A percentile compares a stretch with the other conserved stretches of the same genome.
phyloP scores from a whole-genome alignment of 1,140 invertebrate species.

The Drosophila carrolli region DNA sequence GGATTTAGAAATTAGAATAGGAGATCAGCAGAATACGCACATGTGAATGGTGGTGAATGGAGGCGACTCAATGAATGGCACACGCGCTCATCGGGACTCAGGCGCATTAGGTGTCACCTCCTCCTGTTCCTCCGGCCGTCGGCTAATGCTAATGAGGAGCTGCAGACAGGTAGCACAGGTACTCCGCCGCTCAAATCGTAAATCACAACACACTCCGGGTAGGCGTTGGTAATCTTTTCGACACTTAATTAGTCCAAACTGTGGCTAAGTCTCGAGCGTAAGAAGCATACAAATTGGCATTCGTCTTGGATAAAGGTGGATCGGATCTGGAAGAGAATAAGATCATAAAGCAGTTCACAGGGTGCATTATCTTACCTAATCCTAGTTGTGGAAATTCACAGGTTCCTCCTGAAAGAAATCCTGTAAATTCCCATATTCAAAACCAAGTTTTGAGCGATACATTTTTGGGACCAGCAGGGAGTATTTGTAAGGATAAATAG shows the following conservation, averaged over 20 bases:
- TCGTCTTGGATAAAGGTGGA: slow-evolving; percentile 19
- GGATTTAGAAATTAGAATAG: slow-evolving; percentile 57
- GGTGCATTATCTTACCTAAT: slow-evolving; percentile 17
- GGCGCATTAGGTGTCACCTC: slow-evolving; percentile 27
- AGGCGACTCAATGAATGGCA: slow-evolving; percentile 22
- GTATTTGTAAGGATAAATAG: slow-evolving; percentile 1
- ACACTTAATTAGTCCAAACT: slow-evolving; percentile 73
- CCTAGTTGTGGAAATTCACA: slow-evolving; percentile 48
- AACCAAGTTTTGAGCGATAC: background rate
- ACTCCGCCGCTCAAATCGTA: slow-evolving; percentile 25
- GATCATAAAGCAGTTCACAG: slow-evolving; percentile 30
- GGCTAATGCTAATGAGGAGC: slow-evolving; percentile 53
- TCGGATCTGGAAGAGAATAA: slow-evolving; percentile 14
- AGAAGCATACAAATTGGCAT: slow-evolving; percentile 48
- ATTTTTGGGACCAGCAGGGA: slow-evolving; percentile 9
- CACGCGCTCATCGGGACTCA: slow-evolving; percentile 33
- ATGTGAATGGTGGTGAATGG: slow-evolving; percentile 35
- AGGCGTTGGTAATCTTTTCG: slow-evolving; percentile 72
- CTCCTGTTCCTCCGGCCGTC: slow-evolving; percentile 24
- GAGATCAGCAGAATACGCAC: slow-evolving; percentile 16
- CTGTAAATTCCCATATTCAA: background rate
- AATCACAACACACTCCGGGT: slow-evolving; percentile 43
- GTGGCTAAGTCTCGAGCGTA: slow-evolving; percentile 14
- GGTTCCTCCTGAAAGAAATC: slow-evolving; percentile 14
- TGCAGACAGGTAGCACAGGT: slow-evolving; percentile 31